Conservation (phyloP, 2,888 invertebrate genomes). For the Pyrocoelia pectoralis region DNA sequence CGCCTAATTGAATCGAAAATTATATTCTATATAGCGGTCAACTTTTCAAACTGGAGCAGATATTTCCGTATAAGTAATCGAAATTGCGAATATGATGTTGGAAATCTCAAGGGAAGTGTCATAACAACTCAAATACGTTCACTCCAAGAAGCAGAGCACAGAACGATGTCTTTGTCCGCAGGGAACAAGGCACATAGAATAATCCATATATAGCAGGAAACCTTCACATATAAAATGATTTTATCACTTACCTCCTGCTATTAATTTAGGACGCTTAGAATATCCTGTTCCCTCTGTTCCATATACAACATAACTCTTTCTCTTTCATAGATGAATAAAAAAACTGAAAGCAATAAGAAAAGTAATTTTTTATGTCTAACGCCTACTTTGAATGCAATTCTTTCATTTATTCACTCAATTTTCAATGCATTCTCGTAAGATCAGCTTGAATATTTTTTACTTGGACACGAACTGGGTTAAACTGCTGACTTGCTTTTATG, state of each 20-base stretch:
- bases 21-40: neutral
- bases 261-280: constrained; percentile 8
- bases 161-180: constrained; percentile 41
- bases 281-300: constrained; percentile 3
- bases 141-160: constrained; percentile 41
- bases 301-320: neutral
- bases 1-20: neutral
- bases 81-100: neutral
- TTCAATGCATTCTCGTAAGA: neutral
- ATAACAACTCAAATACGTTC: constrained; percentile 29
- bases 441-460: neutral
- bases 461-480: neutral
- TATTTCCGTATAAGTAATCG: constrained; percentile 6
- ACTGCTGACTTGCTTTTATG: neutral
- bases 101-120: constrained; percentile 16
- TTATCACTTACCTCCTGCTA: constrained; percentile 19
- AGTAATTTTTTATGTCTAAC: neutral
- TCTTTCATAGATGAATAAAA: too few relatives aligned
- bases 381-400: neutral
- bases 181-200: constrained; percentile 33
- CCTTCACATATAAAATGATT: constrained; percentile 24
- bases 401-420: neutral
- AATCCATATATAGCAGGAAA: constrained; percentile 12
- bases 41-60: neutral
- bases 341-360: too few relatives aligned